Evolutionary conservation across 1,140 invertebrate species (phyloP).

Genomic region (Drosophila triauraria): DNA sequence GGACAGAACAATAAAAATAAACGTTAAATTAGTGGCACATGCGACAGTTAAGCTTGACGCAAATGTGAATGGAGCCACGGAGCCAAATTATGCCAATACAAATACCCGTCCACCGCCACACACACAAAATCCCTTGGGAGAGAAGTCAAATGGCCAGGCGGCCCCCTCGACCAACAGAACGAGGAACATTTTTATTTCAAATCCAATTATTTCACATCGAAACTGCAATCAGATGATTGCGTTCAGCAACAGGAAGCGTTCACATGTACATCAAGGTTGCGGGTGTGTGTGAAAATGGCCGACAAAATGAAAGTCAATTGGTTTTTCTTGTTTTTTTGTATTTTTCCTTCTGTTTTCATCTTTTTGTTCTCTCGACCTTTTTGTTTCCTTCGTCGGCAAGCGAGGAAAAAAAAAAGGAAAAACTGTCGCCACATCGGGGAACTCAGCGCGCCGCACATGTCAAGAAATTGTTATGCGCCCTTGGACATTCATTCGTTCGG

Average conservation of each 20-base stretch:
- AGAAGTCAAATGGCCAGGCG: slow-evolving; percentile 20
- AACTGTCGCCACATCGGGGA: slow-evolving; percentile 45
- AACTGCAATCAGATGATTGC: slow-evolving; percentile 82
- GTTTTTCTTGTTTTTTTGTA: slow-evolving; percentile 48
- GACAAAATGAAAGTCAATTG: slow-evolving; percentile 84
- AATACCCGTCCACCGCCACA: neutral
- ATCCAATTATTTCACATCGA: slow-evolving; percentile 83
- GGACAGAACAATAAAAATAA: slow-evolving; percentile 66
- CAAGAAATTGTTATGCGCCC: slow-evolving; percentile 66
- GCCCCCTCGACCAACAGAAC: slow-evolving; percentile 44
- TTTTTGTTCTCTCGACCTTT: slow-evolving; percentile 38
- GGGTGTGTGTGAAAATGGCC: slow-evolving; percentile 67
- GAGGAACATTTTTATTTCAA: slow-evolving; percentile 80
- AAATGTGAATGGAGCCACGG: slow-evolving; percentile 47
- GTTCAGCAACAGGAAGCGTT: slow-evolving; percentile 70
- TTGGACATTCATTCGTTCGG: slow-evolving; percentile 49
- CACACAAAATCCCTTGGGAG: neutral
- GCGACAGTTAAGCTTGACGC: slow-evolving; percentile 50
- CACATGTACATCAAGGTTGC: slow-evolving; percentile 17
- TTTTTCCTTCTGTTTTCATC: slow-evolving; percentile 25
- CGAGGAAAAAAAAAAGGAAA: slow-evolving; percentile 4
- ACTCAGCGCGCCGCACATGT: slow-evolving; percentile 41
- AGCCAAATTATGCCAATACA: slow-evolving; percentile 66
- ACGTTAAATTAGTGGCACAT: slow-evolving; percentile 74
- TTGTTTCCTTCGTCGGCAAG: slow-evolving; percentile 41